Conservation (phyloP, 2,888 invertebrate genomes). For the Danaus chrysippus region DNA sequence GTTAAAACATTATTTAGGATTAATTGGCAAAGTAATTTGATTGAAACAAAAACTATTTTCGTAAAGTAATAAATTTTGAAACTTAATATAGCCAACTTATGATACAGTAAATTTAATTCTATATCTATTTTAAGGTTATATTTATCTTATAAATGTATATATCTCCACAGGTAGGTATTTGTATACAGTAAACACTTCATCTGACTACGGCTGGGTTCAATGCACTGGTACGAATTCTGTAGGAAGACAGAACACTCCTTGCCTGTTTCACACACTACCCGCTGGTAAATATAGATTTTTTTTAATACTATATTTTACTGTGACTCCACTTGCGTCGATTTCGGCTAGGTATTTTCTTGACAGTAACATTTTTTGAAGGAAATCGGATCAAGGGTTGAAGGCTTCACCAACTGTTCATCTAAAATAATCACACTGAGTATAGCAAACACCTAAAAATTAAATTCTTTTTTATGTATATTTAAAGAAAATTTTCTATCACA, state of each 20-base stretch:
- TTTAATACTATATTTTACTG: background rate
- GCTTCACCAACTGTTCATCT: too few species aligned
- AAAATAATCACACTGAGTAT: too few species aligned
- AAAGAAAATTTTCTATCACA: too few species aligned
- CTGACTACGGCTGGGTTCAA: conserved; percentile 88
- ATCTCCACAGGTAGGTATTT: conserved; percentile 53
- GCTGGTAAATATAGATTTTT: conserved; percentile 66
- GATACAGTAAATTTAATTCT: background rate
- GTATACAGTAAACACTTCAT: conserved; percentile 79
- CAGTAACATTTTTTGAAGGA: too few species aligned
- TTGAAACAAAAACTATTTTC: too few species aligned
- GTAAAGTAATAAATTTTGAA: too few species aligned
- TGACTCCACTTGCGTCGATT: background rate
- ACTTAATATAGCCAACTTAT: too few species aligned
- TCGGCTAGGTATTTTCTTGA: background rate
- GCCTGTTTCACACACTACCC: conserved; percentile 86
- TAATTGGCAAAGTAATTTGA: too few species aligned
- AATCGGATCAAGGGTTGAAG: too few species aligned
- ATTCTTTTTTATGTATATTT: too few species aligned
- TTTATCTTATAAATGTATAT: background rate
- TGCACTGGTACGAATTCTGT: conserved; percentile 86
- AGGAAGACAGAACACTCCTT: conserved; percentile 84
- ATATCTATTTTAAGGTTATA: background rate
- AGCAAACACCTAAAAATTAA: too few species aligned
- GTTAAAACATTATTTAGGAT: too few species aligned